phyloP scores from a whole-genome alignment of 2,888 invertebrate genomes.

The Molanna angustata region DNA sequence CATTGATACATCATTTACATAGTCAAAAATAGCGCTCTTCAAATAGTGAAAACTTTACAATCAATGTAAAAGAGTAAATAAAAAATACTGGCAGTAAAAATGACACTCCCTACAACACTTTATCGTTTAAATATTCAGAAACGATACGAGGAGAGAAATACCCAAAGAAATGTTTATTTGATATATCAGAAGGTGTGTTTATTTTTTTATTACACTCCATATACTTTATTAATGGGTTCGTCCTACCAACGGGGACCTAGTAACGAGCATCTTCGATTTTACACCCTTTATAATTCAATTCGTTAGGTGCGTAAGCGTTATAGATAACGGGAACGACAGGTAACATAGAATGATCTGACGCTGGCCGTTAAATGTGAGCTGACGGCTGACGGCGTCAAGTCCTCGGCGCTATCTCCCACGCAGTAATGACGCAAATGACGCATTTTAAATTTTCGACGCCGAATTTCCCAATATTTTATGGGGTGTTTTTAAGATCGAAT shows the following conservation, averaged over 20 bases:
- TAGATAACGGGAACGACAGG: constrained; percentile 24
- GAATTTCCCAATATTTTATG: constrained; percentile 7
- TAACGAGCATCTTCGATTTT: constrained; percentile 25
- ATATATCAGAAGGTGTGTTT: too few species aligned
- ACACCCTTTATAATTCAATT: constrained; percentile 28
- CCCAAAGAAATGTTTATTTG: too few species aligned
- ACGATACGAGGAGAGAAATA: too few species aligned
- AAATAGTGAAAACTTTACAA: too few species aligned
- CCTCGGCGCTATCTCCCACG: constrained; percentile 19
- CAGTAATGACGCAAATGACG: constrained; percentile 25
- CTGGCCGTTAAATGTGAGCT: constrained; percentile 13
- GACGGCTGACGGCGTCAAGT: constrained; percentile 11
- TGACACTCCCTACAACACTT: too few species aligned
- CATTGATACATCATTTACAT: too few species aligned
- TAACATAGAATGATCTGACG: constrained; percentile 20
- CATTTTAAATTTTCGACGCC: constrained; percentile 17
- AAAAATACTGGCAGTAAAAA: too few species aligned
- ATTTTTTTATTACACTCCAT: too few species aligned
- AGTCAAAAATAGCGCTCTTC: too few species aligned
- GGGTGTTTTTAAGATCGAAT: constrained; percentile 1
- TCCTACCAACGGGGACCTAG: constrained; percentile 6
- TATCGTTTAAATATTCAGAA: too few species aligned
- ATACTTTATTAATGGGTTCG: too few species aligned
- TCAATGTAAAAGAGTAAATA: too few species aligned
- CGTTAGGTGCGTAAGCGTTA: constrained; percentile 27